Conservation (phyloP, 1,140 invertebrate species). For the Scaptomyza graminum region DNA sequence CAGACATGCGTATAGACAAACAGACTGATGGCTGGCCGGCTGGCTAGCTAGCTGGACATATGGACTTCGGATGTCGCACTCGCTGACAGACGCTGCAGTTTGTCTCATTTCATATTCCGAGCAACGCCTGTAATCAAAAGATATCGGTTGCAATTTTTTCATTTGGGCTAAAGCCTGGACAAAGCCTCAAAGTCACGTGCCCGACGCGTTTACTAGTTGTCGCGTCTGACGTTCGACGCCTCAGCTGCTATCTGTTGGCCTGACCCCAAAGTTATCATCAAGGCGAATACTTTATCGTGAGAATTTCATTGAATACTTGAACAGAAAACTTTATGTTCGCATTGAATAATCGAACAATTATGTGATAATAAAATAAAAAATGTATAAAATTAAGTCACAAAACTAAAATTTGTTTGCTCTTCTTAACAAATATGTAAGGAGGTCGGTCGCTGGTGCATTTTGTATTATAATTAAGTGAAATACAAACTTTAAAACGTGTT, state of each 20-base stretch:
- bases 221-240: constrained; percentile 39
- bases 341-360: neutral
- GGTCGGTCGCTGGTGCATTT: too few relatives aligned
- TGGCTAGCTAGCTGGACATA: constrained; percentile 36
- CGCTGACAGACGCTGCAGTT: constrained; percentile 65
- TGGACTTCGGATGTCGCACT: constrained; percentile 30
- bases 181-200: constrained; percentile 52
- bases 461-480: too few relatives aligned
- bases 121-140: constrained; percentile 64
- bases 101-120: constrained; percentile 70
- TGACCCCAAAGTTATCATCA: constrained; percentile 12
- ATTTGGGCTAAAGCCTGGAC: constrained; percentile 36
- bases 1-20: constrained; percentile 6
- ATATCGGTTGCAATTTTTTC: constrained; percentile 63
- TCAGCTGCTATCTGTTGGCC: constrained; percentile 6
- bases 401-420: too few relatives aligned
- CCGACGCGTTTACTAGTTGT: constrained; percentile 33
- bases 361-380: neutral
- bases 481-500: too few relatives aligned
- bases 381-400: too few relatives aligned
- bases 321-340: too few relatives aligned
- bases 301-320: constrained; percentile 8
- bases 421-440: too few relatives aligned
- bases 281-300: neutral
- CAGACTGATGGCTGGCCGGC: neutral